Base-by-base conservation (phyloP, 2,888 invertebrate genomes). In the Leptinotarsa tumamoca region DNA sequence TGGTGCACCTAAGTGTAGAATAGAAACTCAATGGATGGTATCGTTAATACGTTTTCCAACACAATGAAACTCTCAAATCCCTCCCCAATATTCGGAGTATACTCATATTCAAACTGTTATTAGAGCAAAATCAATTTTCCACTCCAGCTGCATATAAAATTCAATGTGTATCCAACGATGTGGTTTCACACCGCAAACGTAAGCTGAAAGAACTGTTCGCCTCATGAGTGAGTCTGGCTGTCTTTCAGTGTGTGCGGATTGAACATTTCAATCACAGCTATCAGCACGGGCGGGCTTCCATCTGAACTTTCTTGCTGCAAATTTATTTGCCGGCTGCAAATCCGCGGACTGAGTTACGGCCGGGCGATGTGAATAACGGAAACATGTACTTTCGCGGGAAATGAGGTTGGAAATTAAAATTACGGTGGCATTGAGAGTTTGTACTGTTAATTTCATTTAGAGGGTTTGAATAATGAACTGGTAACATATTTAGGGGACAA, bases 81-180 rank as follows among this genome's bases (percentile, higher is more conserved):
- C 13, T n/a, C 3, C 10, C 18, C 2, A 54, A 13, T 54, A 18
- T 13, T 3, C 18, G 13, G 13, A 43, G 10, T 43, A 13, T 58
- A 7, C 43, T 33, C n/a, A n/a, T 63, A 63, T n/a, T 43, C 43
- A 1, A 43, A 33, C 27, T 10, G 33, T 63, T 66, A 73, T 76
- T 73, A 70, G 69, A 72, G 70, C 69, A 72, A 76, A 76, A 69
- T 73, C 76, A 73, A 76, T 76, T 76, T 76, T 76, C 73, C 76
- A 63, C 68, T n/a, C 61, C 72, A 70, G 50, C 33, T 72, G 43
- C 43, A 67, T 67, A 15, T 58, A 18, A 17, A 73, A 76, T 76
- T 68, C 66, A 66, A 76, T 76, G 49, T 50, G 67, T 49, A 56
- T 69, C 69, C 27, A 75, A 72, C 27, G 67, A 43, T 43, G 17